phyloP scores from a whole-genome alignment of 2,888 invertebrate genomes.

The Chloroclysta siterata region DNA sequence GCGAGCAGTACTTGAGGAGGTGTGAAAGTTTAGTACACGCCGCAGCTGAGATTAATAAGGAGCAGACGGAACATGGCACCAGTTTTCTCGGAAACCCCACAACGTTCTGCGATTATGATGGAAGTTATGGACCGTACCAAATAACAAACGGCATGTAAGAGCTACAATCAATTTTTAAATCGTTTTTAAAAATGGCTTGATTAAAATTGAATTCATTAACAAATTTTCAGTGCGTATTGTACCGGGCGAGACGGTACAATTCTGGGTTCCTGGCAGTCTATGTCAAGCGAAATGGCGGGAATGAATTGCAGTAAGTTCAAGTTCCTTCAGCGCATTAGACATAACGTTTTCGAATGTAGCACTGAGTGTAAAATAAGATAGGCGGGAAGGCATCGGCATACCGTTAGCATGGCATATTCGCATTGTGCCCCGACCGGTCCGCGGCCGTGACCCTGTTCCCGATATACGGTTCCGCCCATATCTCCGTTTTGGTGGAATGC shows the following conservation, averaged over 20 bases:
- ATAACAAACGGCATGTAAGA: conserved; percentile 84
- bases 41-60: conserved; percentile 74
- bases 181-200: neutral
- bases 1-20: conserved; percentile 86
- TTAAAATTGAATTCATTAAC: neutral
- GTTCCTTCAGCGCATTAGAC: conserved; percentile 6
- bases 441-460: conserved; percentile 80
- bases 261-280: conserved; percentile 82
- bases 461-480: conserved; percentile 68
- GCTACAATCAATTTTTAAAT: conserved; percentile 1
- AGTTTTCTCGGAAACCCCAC: conserved; percentile 77
- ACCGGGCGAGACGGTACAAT: conserved; percentile 85
- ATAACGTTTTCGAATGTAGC: conserved; percentile 23
- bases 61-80: conserved; percentile 86
- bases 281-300: conserved; percentile 59
- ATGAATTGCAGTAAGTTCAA: conserved; percentile 86
- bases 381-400: conserved; percentile 50
- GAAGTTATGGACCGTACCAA: conserved; percentile 85
- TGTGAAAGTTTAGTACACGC: conserved; percentile 88
- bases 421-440: conserved; percentile 70
- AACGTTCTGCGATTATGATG: conserved; percentile 87
- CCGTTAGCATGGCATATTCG: conserved; percentile 66
- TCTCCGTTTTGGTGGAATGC: conserved; percentile 68
- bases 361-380: conserved; percentile 39
- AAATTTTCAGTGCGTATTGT: conserved; percentile 82